Percentiles rank a stretch among this genome's conserved stretches.
Conservation (phyloP, 1,140 invertebrate species). For the Vanessa atalanta region DNA sequence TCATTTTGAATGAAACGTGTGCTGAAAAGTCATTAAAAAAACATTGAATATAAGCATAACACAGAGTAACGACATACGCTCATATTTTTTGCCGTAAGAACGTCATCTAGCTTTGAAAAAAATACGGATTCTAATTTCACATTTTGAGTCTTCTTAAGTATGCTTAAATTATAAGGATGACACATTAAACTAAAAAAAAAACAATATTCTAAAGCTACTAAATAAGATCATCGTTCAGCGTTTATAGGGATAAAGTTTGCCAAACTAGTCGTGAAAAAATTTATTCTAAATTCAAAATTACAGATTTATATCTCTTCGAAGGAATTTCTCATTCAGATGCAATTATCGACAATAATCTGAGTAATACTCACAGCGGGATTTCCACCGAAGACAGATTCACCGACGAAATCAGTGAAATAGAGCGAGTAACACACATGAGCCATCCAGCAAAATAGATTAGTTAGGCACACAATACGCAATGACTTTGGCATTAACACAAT, state of each 20-base stretch:
- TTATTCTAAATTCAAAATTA: too few species aligned
- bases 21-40: conserved; percentile 4
- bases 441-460: conserved; percentile 99
- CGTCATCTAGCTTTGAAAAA: too few species aligned
- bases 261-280: too few species aligned
- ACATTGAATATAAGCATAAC: not conserved
- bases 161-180: not conserved
- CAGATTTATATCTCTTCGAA: too few species aligned
- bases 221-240: not conserved
- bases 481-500: conserved; percentile 95
- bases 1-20: conserved; percentile 26
- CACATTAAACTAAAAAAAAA: not conserved
- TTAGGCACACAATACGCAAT: conserved; percentile 92
- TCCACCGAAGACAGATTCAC: conserved; percentile 96
- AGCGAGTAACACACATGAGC: conserved; percentile 97
- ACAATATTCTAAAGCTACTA: not conserved
- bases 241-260: not conserved
- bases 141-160: too few species aligned
- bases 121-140: too few species aligned
- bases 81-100: not conserved
- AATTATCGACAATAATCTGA: not conserved
- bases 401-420: conserved; percentile 98
- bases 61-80: not conserved
- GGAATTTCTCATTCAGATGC: too few species aligned
- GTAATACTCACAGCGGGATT: conserved; percentile 87